A percentile compares a stretch with the other conserved stretches of the same genome.
These are phyloP conservation scores for mouse (Mus musculus) DNA, from an alignment of 2,113 vertebrate genomes.

Conservation along the genomic window DNA sequence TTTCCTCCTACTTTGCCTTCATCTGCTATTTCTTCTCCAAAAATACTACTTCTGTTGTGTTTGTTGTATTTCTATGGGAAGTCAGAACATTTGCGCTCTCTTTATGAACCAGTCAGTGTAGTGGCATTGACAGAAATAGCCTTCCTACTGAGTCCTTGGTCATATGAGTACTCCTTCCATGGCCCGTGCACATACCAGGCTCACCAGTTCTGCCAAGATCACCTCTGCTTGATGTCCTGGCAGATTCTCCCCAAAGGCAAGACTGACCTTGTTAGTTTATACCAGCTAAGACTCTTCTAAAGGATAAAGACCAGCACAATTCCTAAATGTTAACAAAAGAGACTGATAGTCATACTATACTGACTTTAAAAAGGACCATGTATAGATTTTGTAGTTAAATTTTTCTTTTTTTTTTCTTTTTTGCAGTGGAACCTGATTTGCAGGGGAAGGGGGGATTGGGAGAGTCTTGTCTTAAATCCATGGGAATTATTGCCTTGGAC, in stretches of 20 bases:
- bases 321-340: conserved; percentile 50
- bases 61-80: conserved; percentile 39
- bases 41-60: not conserved
- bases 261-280: conserved; percentile 51
- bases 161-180: conserved; percentile 22
- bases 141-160: conserved; percentile 45
- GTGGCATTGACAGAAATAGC: conserved; percentile 62
- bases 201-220: conserved; percentile 68
- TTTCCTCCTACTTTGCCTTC: not conserved
- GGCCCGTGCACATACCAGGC: not conserved
- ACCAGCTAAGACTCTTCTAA: conserved; percentile 16
- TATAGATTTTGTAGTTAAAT: conserved; percentile 28
- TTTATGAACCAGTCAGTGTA: conserved; percentile 21
- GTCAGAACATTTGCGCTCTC: conserved; percentile 23
- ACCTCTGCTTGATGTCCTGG: conserved; percentile 66
- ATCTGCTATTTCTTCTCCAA: not conserved
- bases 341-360: not conserved
- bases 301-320: conserved; percentile 45
- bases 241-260: conserved; percentile 27
- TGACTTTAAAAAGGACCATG: conserved; percentile 25
- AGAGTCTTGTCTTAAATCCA: not conserved
- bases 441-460: no score
- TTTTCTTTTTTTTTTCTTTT: no score
- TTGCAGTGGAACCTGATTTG: no score
- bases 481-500: conserved; percentile 32